phyloP scores from a whole-genome alignment of 1,140 invertebrate species.

The Scaptomyza montana region DNA sequence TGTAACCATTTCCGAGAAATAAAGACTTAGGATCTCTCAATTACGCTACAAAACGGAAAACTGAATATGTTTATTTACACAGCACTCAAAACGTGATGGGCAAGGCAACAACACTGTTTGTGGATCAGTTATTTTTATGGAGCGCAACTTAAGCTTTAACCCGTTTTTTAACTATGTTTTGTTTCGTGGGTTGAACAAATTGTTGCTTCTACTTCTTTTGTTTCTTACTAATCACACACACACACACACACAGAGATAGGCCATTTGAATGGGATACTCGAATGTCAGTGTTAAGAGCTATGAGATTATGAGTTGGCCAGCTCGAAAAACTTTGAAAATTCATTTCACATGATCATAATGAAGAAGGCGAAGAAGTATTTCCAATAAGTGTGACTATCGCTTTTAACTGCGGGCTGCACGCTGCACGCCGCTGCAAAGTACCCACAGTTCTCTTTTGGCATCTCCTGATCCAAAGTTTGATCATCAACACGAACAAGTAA shows the following conservation, averaged over 20 bases:
- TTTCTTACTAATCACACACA: constrained; percentile 65
- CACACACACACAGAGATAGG: constrained; percentile 12
- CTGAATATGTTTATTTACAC: constrained; percentile 64
- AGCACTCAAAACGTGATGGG: constrained; percentile 75
- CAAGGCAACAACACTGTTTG: constrained; percentile 28
- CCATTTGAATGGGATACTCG: constrained; percentile 48
- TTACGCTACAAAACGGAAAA: constrained; percentile 28
- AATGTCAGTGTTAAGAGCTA: constrained; percentile 33
- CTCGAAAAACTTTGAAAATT: constrained; percentile 35
- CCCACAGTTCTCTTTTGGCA: constrained; percentile 14
- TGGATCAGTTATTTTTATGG: constrained; percentile 10
- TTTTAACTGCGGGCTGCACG: constrained; percentile 68
- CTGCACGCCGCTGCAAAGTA: background rate
- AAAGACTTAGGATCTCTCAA: constrained; percentile 56
- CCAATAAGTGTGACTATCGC: constrained; percentile 82
- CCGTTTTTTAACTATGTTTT: constrained; percentile 11
- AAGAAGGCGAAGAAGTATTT: constrained; percentile 69
- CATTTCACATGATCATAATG: constrained; percentile 71
- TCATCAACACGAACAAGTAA: constrained; percentile 76
- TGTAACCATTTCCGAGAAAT: constrained; percentile 38
- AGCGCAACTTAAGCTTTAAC: constrained; percentile 20
- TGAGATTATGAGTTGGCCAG: constrained; percentile 53
- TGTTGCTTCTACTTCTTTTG: constrained; percentile 50
- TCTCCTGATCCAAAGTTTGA: constrained; percentile 17
- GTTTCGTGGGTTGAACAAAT: constrained; percentile 26